Conservation (phyloP, 30 jellyfish, hydroid and myxozoan species). For the Pelagia noctiluca region DNA sequence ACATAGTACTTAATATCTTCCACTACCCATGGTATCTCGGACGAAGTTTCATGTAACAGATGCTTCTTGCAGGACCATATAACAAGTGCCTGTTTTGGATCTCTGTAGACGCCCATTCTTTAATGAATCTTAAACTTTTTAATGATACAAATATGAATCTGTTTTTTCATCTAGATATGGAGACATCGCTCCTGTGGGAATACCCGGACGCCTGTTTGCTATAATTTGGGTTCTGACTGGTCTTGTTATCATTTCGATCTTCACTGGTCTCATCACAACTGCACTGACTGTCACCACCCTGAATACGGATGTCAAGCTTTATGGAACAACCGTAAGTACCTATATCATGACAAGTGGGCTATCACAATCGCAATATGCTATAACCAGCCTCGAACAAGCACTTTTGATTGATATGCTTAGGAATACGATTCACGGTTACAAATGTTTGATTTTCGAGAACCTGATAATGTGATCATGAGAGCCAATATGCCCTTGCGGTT, state of each 20-base stretch:
- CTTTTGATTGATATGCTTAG: too few relatives aligned
- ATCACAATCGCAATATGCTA: background rate
- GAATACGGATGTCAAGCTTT: slow-evolving; percentile 70
- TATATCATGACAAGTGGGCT: background rate
- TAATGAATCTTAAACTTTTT: too few relatives aligned
- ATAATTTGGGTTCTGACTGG: slow-evolving; percentile 97
- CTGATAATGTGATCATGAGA: too few relatives aligned
- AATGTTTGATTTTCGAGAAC: too few relatives aligned
- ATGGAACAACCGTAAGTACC: slow-evolving; percentile 88
- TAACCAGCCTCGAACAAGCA: background rate
- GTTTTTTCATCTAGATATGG: slow-evolving; percentile 74
- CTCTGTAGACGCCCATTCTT: too few relatives aligned
- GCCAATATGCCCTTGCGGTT: too few relatives aligned
- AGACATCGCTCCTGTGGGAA: slow-evolving; percentile 98
- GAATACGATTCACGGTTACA: too few relatives aligned
- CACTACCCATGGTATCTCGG: too few relatives aligned
- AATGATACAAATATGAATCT: too few relatives aligned
- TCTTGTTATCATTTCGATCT: slow-evolving; percentile 86
- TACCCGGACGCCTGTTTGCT: slow-evolving; percentile 98
- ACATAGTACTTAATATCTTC: too few relatives aligned
- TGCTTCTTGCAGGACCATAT: background rate
- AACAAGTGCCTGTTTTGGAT: background rate
- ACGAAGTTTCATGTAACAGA: too few relatives aligned
- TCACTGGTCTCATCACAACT: slow-evolving; percentile 96
- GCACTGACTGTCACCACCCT: slow-evolving; percentile 88